Conservation (phyloP, 2,797 vertebrate genomes). For the Limnodromus scolopaceus region DNA sequence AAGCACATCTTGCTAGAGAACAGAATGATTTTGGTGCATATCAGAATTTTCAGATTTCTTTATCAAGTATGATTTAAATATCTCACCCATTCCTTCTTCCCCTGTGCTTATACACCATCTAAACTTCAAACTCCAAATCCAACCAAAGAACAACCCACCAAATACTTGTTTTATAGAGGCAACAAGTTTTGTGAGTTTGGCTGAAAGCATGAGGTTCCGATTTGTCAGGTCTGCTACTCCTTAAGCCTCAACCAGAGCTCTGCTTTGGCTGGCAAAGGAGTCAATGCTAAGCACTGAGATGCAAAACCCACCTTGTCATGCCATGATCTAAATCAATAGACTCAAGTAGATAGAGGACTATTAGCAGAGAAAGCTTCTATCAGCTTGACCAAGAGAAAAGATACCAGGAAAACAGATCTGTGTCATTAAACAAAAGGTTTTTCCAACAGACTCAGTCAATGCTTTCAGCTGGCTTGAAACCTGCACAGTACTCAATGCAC, state of each 20-base stretch:
- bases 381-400: neutral
- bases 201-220: neutral
- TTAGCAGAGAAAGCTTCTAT: neutral
- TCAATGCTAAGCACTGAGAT: neutral
- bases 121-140: neutral
- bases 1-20: neutral
- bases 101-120: neutral
- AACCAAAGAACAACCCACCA: neutral
- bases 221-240: neutral
- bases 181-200: neutral
- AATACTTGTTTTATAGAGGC: neutral
- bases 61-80: neutral
- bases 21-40: neutral
- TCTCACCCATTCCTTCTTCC: neutral
- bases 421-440: neutral
- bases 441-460: neutral
- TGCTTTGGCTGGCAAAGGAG: neutral
- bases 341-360: neutral
- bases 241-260: neutral
- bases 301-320: neutral
- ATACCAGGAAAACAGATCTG: neutral
- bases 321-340: neutral
- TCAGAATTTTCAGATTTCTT: neutral
- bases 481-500: neutral
- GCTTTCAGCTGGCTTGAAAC: neutral